Evolutionary conservation across 2,888 invertebrate genomes (phyloP).

Genomic region (Biston stratarius): DNA sequence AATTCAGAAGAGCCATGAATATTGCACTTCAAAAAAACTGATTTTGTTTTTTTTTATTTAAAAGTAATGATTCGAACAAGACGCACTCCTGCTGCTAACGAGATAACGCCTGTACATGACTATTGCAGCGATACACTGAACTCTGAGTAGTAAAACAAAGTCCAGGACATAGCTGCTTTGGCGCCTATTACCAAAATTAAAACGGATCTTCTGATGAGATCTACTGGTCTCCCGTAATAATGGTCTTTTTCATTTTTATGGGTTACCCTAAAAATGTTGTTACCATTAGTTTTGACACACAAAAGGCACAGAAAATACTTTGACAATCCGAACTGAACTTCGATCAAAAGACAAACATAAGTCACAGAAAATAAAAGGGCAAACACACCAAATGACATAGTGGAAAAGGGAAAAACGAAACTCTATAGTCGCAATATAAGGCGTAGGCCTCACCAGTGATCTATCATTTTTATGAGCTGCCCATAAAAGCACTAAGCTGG

Average conservation of each 20-base stretch:
- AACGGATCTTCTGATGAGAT: too few species aligned
- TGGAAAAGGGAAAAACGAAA: slow-evolving; percentile 33
- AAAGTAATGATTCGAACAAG: too few species aligned
- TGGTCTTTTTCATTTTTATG: neutral
- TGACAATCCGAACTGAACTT: slow-evolving; percentile 2
- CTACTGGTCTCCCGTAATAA: neutral
- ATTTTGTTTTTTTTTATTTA: too few species aligned
- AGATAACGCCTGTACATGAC: too few species aligned
- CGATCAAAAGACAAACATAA: slow-evolving; percentile 21
- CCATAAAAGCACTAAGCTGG: slow-evolving; percentile 77
- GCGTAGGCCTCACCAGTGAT: slow-evolving; percentile 60
- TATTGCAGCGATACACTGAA: too few species aligned
- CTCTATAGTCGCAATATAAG: slow-evolving; percentile 37
- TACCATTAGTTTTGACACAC: neutral
- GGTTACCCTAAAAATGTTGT: too few species aligned
- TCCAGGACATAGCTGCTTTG: too few species aligned
- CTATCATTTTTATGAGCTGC: slow-evolving; percentile 81
- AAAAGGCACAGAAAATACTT: neutral
- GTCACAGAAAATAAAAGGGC: slow-evolving; percentile 20
- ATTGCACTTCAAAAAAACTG: too few species aligned
- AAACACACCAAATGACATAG: slow-evolving; percentile 23
- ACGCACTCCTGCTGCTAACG: too few species aligned
- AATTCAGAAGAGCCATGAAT: too few species aligned
- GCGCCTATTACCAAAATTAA: too few species aligned
- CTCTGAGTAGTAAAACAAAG: too few species aligned